These are phyloP conservation scores for Pholis gunnellus DNA, from an alignment of 2,113 vertebrate genomes.

Conservation along the genomic window DNA sequence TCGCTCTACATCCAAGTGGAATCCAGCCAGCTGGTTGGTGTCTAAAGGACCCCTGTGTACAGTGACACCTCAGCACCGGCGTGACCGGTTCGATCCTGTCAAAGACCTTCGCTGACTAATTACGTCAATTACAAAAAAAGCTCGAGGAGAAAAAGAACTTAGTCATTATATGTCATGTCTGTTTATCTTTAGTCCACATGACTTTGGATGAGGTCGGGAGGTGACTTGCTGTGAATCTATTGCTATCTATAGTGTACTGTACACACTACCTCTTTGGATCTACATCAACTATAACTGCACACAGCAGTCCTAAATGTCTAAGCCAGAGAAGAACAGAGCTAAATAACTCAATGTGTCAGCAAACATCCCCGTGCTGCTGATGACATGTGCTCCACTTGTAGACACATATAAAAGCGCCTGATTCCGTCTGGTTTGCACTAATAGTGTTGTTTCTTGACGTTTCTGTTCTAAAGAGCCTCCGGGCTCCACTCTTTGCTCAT, in stretches of 20 bases:
- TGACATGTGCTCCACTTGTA: background rate
- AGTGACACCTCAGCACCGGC: constrained; percentile 28
- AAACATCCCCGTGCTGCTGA: constrained; percentile 3
- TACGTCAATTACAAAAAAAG: constrained; percentile 2
- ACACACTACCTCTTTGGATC: background rate
- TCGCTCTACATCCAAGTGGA: constrained; percentile 37
- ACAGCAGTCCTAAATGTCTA: background rate
- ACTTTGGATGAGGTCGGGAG: background rate
- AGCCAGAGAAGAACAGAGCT: background rate
- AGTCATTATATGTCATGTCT: background rate
- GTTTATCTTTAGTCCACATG: background rate
- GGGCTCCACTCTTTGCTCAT: constrained; percentile 33
- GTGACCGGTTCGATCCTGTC: constrained; percentile 23
- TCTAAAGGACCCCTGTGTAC: constrained; percentile 37
- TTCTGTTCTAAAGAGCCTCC: constrained; percentile 1
- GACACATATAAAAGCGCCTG: background rate
- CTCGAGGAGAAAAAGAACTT: background rate
- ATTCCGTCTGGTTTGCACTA: constrained; percentile 1
- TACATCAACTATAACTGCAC: background rate
- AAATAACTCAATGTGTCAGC: background rate
- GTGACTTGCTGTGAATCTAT: background rate
- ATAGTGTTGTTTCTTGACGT: background rate
- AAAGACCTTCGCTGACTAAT: constrained; percentile 29
- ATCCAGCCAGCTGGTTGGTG: constrained; percentile 43
- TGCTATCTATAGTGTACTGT: background rate